These are phyloP conservation scores for Turritopsis dohrnii DNA, from an alignment of 30 jellyfish, hydroid and myxozoan genomes.

Conservation along the genomic window DNA sequence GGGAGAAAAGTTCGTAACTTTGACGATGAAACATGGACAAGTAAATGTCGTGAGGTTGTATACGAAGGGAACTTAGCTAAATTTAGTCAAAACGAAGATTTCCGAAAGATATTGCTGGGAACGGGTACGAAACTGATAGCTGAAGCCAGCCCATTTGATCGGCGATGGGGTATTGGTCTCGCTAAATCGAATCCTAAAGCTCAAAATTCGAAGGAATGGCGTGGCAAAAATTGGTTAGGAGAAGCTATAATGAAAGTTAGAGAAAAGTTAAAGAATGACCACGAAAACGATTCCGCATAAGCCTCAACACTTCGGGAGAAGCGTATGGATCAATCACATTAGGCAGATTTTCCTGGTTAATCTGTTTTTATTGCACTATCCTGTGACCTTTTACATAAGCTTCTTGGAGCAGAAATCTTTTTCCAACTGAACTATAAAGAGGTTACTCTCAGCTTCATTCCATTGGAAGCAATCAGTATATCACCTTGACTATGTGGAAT, in stretches of 20 bases:
- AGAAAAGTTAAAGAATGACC: neutral
- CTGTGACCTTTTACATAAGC: no score
- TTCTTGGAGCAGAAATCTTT: no score
- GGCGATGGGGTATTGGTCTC: constrained; percentile 44
- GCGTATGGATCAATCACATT: no score
- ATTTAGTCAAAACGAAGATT: constrained; percentile 25
- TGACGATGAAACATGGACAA: constrained; percentile 35
- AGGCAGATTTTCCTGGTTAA: no score
- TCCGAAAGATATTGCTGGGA: constrained; percentile 10
- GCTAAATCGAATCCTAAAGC: constrained; percentile 20
- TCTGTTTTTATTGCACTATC: no score
- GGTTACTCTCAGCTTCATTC: no score
- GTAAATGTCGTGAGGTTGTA: constrained; percentile 31
- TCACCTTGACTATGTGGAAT: no score
- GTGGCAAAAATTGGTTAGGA: constrained; percentile 44
- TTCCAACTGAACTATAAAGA: no score
- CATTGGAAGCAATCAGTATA: no score
- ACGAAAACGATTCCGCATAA: neutral
- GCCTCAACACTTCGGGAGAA: neutral
- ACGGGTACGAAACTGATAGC: constrained; percentile 26
- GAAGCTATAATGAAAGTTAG: constrained; percentile 34
- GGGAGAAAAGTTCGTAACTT: constrained; percentile 40
- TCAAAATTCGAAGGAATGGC: constrained; percentile 16
- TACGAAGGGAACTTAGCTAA: constrained; percentile 33
- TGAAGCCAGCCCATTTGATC: constrained; percentile 44